Base-by-base conservation (phyloP, 2,797 vertebrate species). In the Phaenicophaeus curvirostris region DNA sequence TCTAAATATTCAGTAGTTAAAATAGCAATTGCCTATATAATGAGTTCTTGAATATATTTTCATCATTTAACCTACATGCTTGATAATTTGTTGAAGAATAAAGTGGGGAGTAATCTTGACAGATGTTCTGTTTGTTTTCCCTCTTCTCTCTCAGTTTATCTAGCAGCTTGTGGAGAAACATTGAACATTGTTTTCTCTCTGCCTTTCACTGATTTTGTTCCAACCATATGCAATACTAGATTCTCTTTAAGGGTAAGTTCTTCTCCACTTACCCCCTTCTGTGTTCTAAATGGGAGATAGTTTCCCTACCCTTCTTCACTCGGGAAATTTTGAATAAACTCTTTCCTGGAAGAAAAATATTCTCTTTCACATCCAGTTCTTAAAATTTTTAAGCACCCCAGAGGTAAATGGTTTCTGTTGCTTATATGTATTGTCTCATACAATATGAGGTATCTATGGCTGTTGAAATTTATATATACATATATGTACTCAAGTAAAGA, bases 161-260 rank as follows among this genome's bases (percentile, higher is more conserved):
- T 99, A 77, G 99, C 99, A 96, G 99, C 99, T 89, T 99, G 99
- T 85, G 99, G 99, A 65, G 99, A 99, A 98, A 99, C 99, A 27
- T 94, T 99, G 96, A 99, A 98, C 97, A 99, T 99, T 93, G 98
- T 99, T 97, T 99, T 99, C 97, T 99, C 98, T 87, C 97, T 99
- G 97, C 99, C 99, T 94, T 99, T 99, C 98, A 98, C 98, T 81
- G 99, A 99, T 95, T 99, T 99, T 96, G 98, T 99, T 97, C 99
- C 99, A 72, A 98, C 98, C 85, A 99, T 98, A 13, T 99, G 99
- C 96, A 98, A 98, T 94, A 99, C 99, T 65, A 98, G 98, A 96
- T 99, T 99, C 96, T 99, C 98, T 96, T 97, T 99, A 94, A 98
- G 96, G 98, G 99, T 99, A 97, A 96, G 98, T 98, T 69, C 16